These are phyloP conservation scores for Yponomeuta sedellus DNA, from an alignment of 2,888 invertebrate genomes.

Conservation along the genomic window DNA sequence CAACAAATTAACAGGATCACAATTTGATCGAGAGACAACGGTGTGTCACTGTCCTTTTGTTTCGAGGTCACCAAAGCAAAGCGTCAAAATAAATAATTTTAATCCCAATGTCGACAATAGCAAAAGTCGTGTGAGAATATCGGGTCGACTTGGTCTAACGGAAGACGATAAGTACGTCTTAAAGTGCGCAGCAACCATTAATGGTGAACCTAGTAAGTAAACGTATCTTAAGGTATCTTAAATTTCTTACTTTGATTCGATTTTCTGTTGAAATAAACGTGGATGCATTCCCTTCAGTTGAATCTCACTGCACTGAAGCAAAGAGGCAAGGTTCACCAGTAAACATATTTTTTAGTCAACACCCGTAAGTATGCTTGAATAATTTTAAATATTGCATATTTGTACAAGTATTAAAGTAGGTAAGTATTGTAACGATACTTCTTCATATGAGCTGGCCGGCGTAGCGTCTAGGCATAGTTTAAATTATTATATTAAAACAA, in stretches of 20 bases:
- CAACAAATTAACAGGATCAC: neutral
- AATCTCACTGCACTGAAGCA: neutral
- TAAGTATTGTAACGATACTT: neutral
- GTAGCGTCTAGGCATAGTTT: too few relatives aligned
- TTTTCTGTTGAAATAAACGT: too few relatives aligned
- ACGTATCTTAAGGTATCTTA: neutral
- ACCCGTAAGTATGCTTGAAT: neutral
- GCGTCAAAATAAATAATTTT: neutral
- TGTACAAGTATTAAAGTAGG: neutral
- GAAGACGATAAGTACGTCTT: conserved; percentile 50
- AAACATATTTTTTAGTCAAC: neutral
- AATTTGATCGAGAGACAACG: neutral
- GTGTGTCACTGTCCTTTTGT: neutral
- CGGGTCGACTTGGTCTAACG: conserved; percentile 49
- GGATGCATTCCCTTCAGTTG: neutral
- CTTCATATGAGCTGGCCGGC: too few relatives aligned
- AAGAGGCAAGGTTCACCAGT: neutral
- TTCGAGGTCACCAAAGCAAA: neutral
- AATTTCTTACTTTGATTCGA: too few relatives aligned
- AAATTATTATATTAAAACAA: too few relatives aligned
- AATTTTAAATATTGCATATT: neutral
- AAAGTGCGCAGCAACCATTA: conserved; percentile 51
- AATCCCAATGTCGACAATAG: neutral
- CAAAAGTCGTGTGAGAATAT: conserved; percentile 46
- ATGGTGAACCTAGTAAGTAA: conserved; percentile 45